A percentile compares a stretch with the other conserved stretches of the same genome.
Evolutionary conservation across 1,140 invertebrate species (phyloP).

Genomic region (Nixonia krombeini): DNA sequence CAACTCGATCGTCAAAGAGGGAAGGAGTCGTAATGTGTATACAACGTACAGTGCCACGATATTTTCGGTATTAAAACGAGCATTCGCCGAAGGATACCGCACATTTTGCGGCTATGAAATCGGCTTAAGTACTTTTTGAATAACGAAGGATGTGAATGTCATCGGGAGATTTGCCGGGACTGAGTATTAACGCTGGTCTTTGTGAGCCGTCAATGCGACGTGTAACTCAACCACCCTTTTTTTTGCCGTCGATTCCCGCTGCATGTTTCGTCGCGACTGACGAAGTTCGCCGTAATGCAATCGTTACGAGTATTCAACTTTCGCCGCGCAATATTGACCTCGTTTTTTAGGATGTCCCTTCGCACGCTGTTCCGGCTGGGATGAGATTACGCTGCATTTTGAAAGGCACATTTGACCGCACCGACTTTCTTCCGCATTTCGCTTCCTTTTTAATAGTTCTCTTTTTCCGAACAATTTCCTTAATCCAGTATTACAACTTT

Average conservation of each 20-base stretch:
- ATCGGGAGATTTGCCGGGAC: conserved; percentile 13
- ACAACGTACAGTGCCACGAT: conserved; percentile 14
- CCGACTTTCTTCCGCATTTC: not conserved
- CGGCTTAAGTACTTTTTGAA: conserved; percentile 57
- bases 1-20: conserved; percentile 14
- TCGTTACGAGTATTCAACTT: no score
- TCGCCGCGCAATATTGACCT: no score
- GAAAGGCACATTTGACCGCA: not conserved
- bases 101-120: conserved; percentile 40
- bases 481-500: no score
- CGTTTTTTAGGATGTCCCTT: no score
- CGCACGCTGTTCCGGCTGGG: no score
- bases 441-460: no score
- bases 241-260: conserved; percentile 12
- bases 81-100: conserved; percentile 5
- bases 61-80: conserved; percentile 33
- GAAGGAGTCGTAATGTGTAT: conserved; percentile 1
- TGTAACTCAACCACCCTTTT: not conserved
- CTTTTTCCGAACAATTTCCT: no score
- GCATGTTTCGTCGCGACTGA: conserved; percentile 11
- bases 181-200: conserved; percentile 15
- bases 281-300: no score
- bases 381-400: no score
- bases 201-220: conserved; percentile 5
- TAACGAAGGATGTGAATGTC: conserved; percentile 42